Base-by-base conservation (phyloP, 2,113 vertebrate genomes). In the Montifringilla adamsi region DNA sequence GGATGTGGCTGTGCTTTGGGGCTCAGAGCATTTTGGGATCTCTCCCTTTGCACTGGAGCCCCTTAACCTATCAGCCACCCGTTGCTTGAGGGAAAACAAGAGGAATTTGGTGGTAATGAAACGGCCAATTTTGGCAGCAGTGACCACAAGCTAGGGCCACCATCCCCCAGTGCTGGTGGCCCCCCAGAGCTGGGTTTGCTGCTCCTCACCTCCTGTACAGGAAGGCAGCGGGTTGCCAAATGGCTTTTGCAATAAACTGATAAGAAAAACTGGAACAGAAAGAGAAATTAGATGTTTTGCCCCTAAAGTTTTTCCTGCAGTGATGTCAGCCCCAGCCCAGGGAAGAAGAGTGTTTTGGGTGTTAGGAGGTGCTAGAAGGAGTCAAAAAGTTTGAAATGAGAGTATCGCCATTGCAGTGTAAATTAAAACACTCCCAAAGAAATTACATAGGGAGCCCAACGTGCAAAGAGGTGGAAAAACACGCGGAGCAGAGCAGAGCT, bases 1-100 rank as follows among this genome's bases (percentile, higher is more conserved):
- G 37, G 26, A 27, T 0, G 35, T 0, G 0, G 37, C 16, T 0
- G 0, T 0, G 0, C 33, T 64, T 15, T 0, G 1, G 59, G 33
- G 58, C 10, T 55, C 33, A 1, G 72, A 10, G 15, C 5, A 3
- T 60, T 81, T 52, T 4, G 33, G 46, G 55, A 15, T 43, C 26
- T 70, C 30, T 13, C n/a, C 37, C 35, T 79, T 47, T 15, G 4
- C n/a, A 6, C 31, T 3, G 13, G 6, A 55, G 33, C 66, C 43
- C 53, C 27, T 41, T 3, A 67, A 14, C 17, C 33, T 46, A 28
- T 0, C 47, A 11, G n/a, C 6, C 23, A 17, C 11, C 13, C 14
- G 63, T 31, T 30, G 27, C 8, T 3, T 0, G 7, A 18, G 23
- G 28, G 14, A 39, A 74, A 93, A 72, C 44, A 80, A 47, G 19